These are phyloP conservation scores for Mongoloraphidia duomilia DNA, from an alignment of 2,888 invertebrate species.

Conservation along the genomic window DNA sequence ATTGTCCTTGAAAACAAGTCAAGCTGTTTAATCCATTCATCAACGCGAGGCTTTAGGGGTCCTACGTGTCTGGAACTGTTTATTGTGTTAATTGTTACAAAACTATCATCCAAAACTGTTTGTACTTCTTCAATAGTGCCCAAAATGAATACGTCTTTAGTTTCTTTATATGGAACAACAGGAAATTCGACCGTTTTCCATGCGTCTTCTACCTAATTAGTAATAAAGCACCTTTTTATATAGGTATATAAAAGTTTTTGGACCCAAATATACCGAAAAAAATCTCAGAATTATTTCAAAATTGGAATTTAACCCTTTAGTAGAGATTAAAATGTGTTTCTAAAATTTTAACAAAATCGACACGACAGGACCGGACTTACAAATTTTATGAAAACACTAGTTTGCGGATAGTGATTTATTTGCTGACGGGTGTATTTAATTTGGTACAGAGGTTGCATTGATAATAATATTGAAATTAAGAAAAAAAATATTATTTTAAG, in stretches of 20 bases:
- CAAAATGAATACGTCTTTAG: slow-evolving; percentile 69
- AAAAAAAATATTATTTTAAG: too few species aligned
- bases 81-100: slow-evolving; percentile 75
- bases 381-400: too few species aligned
- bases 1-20: slow-evolving; percentile 72
- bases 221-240: neutral
- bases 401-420: too few species aligned
- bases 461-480: too few species aligned
- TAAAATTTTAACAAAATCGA: too few species aligned
- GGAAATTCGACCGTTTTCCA: slow-evolving; percentile 72
- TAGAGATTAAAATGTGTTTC: too few species aligned
- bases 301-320: too few species aligned
- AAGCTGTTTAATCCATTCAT: slow-evolving; percentile 64
- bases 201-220: slow-evolving; percentile 55
- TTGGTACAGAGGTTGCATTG: too few species aligned
- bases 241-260: neutral
- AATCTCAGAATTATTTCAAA: too few species aligned
- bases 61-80: slow-evolving; percentile 75
- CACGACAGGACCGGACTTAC: too few species aligned
- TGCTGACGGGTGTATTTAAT: too few species aligned
- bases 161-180: slow-evolving; percentile 63
- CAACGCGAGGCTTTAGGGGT: slow-evolving; percentile 66
- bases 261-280: too few species aligned
- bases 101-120: slow-evolving; percentile 67
- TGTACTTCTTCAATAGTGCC: slow-evolving; percentile 79